phyloP scores from a whole-genome alignment of 1,140 invertebrate genomes.

The Macrocentrus cingulum region DNA sequence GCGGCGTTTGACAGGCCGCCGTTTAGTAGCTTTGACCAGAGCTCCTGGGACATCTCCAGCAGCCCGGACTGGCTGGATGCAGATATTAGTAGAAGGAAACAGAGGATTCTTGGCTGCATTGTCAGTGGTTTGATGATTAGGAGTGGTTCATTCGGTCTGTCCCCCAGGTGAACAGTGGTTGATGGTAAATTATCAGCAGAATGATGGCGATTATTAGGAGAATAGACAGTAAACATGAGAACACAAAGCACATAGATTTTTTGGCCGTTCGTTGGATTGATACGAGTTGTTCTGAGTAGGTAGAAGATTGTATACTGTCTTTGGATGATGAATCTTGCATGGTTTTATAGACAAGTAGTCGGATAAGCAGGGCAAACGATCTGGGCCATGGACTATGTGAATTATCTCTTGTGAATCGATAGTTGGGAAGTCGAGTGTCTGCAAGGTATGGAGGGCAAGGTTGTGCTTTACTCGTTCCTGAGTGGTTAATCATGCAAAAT shows the following conservation, averaged over 20 bases:
- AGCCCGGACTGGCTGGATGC: conserved; percentile 29
- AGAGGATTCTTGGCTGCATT: conserved; percentile 31
- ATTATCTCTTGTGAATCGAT: conserved; percentile 30
- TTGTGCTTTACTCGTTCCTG: no score
- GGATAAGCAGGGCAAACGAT: conserved; percentile 41
- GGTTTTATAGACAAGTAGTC: conserved; percentile 44
- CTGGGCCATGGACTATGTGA: conserved; percentile 53
- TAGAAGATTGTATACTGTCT: conserved; percentile 39
- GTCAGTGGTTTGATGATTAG: conserved; percentile 4
- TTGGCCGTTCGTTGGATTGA: no score
- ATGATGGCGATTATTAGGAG: conserved; percentile 36
- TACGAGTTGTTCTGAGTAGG: no score
- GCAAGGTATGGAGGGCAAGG: conserved; percentile 50
- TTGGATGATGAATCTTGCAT: conserved; percentile 31
- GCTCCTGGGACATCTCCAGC: conserved; percentile 46
- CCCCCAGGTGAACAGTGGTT: conserved; percentile 44
- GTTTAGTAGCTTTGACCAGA: conserved; percentile 46
- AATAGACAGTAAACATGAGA: conserved; percentile 39
- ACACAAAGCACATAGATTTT: conserved; percentile 39
- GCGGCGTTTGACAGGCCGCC: conserved; percentile 45
- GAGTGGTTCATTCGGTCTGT: not conserved
- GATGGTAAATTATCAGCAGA: conserved; percentile 40
- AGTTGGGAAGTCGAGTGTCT: conserved; percentile 34
- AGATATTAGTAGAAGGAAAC: conserved; percentile 17
- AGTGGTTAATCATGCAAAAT: no score